These are phyloP conservation scores for Phasia obesa DNA, from an alignment of 2,888 invertebrate genomes.

Conservation along the genomic window DNA sequence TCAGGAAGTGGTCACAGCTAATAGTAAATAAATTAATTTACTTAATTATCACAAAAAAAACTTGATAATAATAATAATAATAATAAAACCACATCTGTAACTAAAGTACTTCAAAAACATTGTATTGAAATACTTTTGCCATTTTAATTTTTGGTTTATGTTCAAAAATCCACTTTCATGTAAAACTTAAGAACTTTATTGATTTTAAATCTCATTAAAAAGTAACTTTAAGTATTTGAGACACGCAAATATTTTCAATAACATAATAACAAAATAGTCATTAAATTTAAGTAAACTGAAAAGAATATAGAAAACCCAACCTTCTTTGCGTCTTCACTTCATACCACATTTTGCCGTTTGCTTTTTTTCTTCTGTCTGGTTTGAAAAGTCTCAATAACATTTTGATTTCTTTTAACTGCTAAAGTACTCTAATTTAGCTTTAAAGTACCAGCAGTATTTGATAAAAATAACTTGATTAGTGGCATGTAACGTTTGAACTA, in stretches of 20 bases:
- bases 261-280: constrained; percentile 13
- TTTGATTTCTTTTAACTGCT: constrained; percentile 40
- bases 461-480: constrained; percentile 70
- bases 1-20: too few species aligned
- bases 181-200: constrained; percentile 1
- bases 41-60: too few species aligned
- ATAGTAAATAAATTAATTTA: too few species aligned
- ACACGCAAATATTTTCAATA: constrained; percentile 27
- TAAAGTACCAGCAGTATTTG: constrained; percentile 34
- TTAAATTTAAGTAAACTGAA: constrained; percentile 12
- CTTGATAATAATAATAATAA: too few species aligned
- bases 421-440: constrained; percentile 40
- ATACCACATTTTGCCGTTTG: background rate
- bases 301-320: background rate
- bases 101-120: too few species aligned
- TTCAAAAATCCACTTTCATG: background rate
- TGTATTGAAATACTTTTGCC: too few species aligned
- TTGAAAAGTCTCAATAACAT: constrained; percentile 49
- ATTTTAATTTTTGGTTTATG: too few species aligned
- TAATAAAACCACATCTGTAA: too few species aligned
- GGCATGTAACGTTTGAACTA: constrained; percentile 65
- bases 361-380: constrained; percentile 7
- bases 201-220: background rate
- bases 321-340: background rate
- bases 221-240: constrained; percentile 4